Evolutionary conservation across 1,140 invertebrate genomes (phyloP).

Genomic region (Neodiprion pinetum): DNA sequence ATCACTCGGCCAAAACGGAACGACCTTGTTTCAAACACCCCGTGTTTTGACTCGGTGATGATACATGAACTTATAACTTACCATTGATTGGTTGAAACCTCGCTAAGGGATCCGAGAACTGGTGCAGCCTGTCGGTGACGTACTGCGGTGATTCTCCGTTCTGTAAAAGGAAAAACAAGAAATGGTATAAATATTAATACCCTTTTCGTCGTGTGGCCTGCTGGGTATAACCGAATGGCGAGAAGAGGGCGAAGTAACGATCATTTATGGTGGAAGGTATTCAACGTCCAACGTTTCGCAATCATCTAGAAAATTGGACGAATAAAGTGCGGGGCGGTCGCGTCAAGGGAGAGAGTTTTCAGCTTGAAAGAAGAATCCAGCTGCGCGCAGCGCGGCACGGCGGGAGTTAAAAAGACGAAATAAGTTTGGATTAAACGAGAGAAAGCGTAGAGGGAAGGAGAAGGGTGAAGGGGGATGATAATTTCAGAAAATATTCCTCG

Average conservation of each 20-base stretch:
- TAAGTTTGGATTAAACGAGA: not conserved
- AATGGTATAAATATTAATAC: conserved; percentile 11
- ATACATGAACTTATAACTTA: conserved; percentile 43
- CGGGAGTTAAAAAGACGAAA: too few species aligned
- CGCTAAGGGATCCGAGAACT: conserved; percentile 63
- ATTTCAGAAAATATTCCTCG: too few species aligned
- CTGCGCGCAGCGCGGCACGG: too few species aligned
- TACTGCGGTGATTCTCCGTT: conserved; percentile 58
- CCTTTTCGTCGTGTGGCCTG: not conserved
- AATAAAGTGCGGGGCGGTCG: not conserved
- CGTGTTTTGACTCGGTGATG: not conserved
- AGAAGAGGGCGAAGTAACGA: not conserved
- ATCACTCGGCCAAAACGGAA: too few species aligned
- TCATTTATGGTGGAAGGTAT: not conserved
- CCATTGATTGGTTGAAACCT: conserved; percentile 64
- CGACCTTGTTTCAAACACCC: not conserved
- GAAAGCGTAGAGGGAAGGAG: not conserved
- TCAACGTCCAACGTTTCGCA: not conserved
- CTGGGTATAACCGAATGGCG: conserved; percentile 17
- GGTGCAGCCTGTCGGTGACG: conserved; percentile 61
- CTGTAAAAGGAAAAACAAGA: conserved; percentile 50
- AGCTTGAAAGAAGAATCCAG: not conserved
- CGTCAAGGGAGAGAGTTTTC: conserved; percentile 3
- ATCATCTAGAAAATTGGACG: conserved; percentile 9
- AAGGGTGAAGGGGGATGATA: not conserved